Conservation (phyloP, 1,140 invertebrate genomes). For the Leptinotarsa texana region DNA sequence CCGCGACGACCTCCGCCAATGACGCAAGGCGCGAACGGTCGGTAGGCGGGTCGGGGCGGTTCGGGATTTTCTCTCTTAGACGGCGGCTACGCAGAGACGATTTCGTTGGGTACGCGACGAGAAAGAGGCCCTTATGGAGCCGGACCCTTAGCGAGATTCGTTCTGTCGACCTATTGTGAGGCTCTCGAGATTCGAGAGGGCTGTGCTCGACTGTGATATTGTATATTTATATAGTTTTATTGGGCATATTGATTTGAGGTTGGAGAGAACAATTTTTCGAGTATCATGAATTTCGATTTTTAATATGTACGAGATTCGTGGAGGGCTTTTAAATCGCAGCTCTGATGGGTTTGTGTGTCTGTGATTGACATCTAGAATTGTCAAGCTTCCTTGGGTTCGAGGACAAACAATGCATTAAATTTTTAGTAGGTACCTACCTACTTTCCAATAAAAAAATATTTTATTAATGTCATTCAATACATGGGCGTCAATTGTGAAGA, state of each 20-base stretch:
- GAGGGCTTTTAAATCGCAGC: slow-evolving; percentile 7
- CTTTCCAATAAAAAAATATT: too few species aligned
- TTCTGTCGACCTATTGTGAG: slow-evolving; percentile 35
- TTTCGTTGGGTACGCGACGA: slow-evolving; percentile 1
- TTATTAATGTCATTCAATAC: too few species aligned
- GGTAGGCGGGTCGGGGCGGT: neutral
- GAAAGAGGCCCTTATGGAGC: slow-evolving; percentile 28
- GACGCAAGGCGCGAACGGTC: neutral
- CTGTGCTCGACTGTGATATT: slow-evolving; percentile 48
- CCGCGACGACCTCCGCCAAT: slow-evolving; percentile 37
- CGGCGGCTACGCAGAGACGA: slow-evolving; percentile 16
- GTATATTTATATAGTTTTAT: slow-evolving; percentile 56
- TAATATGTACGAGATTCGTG: slow-evolving; percentile 14
- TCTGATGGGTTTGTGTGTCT: neutral
- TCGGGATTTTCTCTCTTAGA: slow-evolving; percentile 10
- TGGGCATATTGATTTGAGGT: slow-evolving; percentile 54
- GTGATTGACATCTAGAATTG: neutral
- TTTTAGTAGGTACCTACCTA: too few species aligned
- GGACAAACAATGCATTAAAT: too few species aligned
- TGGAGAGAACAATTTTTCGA: slow-evolving; percentile 39
- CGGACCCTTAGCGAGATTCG: slow-evolving; percentile 15
- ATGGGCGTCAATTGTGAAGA: too few species aligned
- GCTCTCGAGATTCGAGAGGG: slow-evolving; percentile 39
- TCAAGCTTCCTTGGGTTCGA: too few species aligned
- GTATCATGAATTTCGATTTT: slow-evolving; percentile 42